Conservation (phyloP, 2,888 invertebrate species). For the Aphidius colemani region DNA sequence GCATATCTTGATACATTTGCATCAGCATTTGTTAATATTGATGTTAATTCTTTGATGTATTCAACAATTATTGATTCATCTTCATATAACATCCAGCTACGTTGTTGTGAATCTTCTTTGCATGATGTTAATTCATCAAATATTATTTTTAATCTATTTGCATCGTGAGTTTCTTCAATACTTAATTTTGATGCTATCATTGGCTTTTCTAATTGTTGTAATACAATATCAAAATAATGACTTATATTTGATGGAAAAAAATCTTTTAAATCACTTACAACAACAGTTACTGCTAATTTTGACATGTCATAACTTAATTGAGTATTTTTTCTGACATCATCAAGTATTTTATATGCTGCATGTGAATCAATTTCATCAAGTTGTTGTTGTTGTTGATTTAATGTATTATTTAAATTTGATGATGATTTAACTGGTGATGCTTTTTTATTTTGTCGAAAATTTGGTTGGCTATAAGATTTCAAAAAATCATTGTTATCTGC, state of each 20-base stretch:
- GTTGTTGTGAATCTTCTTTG: slow-evolving; percentile 93
- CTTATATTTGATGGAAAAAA: slow-evolving; percentile 67
- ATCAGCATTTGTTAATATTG: slow-evolving; percentile 91
- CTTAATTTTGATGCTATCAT: slow-evolving; percentile 69
- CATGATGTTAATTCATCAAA: slow-evolving; percentile 84
- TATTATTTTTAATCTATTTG: slow-evolving; percentile 79
- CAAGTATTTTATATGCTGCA: slow-evolving; percentile 76
- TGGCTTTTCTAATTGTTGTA: slow-evolving; percentile 67
- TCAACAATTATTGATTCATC: slow-evolving; percentile 88
- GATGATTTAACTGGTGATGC: slow-evolving; percentile 2
- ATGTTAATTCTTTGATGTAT: slow-evolving; percentile 80
- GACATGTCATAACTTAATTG: slow-evolving; percentile 86
- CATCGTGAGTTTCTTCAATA: slow-evolving; percentile 83
- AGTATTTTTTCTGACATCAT: slow-evolving; percentile 80
- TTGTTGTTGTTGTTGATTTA: slow-evolving; percentile 48
- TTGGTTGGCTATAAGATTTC: slow-evolving; percentile 45
- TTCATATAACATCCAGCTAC: slow-evolving; percentile 94
- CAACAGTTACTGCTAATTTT: slow-evolving; percentile 81
- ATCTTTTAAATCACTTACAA: slow-evolving; percentile 66
- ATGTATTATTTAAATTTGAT: slow-evolving; percentile 36
- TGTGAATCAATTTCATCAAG: slow-evolving; percentile 55
- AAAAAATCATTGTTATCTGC: slow-evolving; percentile 36
- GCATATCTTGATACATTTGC: slow-evolving; percentile 84
- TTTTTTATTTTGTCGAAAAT: neutral
- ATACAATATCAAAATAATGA: slow-evolving; percentile 65